Evolutionary conservation across 2,113 vertebrate genomes (phyloP).

Genomic region (Buteo buteo): DNA sequence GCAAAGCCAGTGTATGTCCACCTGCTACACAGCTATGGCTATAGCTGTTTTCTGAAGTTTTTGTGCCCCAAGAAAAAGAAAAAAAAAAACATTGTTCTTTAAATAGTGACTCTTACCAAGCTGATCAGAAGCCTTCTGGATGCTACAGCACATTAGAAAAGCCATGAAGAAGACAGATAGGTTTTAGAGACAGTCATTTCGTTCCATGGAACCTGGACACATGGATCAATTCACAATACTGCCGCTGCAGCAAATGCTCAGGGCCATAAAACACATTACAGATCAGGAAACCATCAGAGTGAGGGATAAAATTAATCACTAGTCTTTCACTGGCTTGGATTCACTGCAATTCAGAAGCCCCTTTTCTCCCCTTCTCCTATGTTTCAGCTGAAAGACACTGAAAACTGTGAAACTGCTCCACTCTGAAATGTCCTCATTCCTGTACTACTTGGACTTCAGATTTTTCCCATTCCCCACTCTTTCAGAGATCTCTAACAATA

Average conservation of each 20-base stretch:
- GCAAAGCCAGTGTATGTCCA: neutral
- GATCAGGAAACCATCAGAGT: slow-evolving; percentile 1
- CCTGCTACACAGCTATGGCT: neutral
- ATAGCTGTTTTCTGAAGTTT: neutral
- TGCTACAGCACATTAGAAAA: neutral
- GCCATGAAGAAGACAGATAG: neutral
- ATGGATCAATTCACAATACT: slow-evolving; percentile 8
- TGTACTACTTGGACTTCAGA: neutral
- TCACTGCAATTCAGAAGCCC: neutral
- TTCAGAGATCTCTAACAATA: neutral
- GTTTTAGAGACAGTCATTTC: slow-evolving; percentile 6
- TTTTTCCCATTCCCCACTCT: neutral
- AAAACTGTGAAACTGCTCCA: neutral
- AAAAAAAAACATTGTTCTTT: neutral
- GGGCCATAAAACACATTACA: slow-evolving; percentile 1
- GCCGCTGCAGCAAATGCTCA: neutral
- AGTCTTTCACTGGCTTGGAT: neutral
- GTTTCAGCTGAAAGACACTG: neutral
- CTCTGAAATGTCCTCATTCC: neutral
- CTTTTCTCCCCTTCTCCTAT: neutral
- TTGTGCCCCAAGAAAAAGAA: neutral
- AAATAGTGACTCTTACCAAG: neutral
- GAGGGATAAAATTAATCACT: neutral
- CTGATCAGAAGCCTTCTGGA: neutral
- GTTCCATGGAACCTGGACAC: neutral